These are phyloP conservation scores for Uria aalge DNA, from an alignment of 2,113 vertebrate species.

Conservation along the genomic window DNA sequence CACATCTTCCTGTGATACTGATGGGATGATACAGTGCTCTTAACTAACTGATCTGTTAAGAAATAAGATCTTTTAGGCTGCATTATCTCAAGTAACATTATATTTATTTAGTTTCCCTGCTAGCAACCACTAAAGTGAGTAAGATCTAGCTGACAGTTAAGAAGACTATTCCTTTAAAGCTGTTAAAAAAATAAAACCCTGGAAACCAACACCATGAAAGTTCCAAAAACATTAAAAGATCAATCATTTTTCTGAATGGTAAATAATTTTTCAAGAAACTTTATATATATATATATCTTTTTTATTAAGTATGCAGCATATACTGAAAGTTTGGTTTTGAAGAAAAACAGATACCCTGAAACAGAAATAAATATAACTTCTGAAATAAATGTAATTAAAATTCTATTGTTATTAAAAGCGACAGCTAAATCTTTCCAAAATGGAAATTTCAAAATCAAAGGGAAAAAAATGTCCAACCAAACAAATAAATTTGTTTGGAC, in stretches of 20 bases:
- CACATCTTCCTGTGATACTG: background rate
- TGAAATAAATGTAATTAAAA: background rate
- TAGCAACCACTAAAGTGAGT: background rate
- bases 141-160: background rate
- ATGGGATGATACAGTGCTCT: background rate
- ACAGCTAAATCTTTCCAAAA: background rate
- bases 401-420: background rate
- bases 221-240: background rate
- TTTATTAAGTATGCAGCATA: background rate
- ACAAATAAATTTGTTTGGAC: background rate
- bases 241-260: background rate
- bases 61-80: background rate
- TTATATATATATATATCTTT: rapidly evolving
- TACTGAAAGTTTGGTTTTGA: rapidly evolving
- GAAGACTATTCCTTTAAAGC: background rate
- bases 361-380: background rate
- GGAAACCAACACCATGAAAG: background rate
- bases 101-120: background rate
- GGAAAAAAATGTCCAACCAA: background rate
- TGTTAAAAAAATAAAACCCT: background rate
- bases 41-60: background rate
- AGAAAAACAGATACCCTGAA: background rate
- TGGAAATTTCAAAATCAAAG: background rate
- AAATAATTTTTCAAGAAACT: background rate
- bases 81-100: background rate